A percentile compares a stretch with the other conserved stretches of the same genome.
These are phyloP conservation scores for Cladorhizidae sp. DNA, from an alignment of 37 sponge, comb jelly and placozoan species.

Conservation along the genomic window DNA sequence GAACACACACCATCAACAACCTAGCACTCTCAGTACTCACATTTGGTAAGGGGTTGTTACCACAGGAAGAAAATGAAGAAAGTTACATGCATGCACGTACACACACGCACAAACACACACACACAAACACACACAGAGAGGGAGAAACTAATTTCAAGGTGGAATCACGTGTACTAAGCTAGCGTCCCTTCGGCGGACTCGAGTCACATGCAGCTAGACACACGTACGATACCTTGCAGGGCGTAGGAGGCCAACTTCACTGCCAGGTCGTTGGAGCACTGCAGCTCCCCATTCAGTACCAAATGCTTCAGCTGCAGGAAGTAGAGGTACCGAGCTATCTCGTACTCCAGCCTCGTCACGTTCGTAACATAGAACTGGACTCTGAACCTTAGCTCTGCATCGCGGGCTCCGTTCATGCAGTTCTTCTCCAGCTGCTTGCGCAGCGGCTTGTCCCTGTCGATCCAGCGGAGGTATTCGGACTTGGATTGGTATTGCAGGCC, in stretches of 20 bases:
- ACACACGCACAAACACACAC: too few relatives aligned
- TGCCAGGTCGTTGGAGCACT: conserved; percentile 63
- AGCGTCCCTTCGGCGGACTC: too few relatives aligned
- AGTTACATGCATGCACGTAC: too few relatives aligned
- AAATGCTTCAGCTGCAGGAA: conserved; percentile 77
- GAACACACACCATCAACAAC: too few relatives aligned
- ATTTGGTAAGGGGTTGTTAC: too few relatives aligned
- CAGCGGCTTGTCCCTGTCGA: conserved; percentile 69
- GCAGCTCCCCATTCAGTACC: conserved; percentile 59
- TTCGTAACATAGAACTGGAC: conserved; percentile 73
- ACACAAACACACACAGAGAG: too few relatives aligned
- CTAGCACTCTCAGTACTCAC: too few relatives aligned
- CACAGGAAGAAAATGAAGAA: too few relatives aligned
- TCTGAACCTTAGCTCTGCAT: conserved; percentile 59
- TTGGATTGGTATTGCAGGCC: conserved; percentile 69
- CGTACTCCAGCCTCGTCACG: conserved; percentile 62
- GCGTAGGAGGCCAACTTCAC: conserved; percentile 84
- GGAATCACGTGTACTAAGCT: too few relatives aligned
- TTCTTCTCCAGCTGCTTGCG: conserved; percentile 73
- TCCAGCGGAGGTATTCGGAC: conserved; percentile 53
- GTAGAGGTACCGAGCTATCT: conserved; percentile 76
- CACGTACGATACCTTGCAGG: conserved; percentile 61
- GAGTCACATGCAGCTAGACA: too few relatives aligned
- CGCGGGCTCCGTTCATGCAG: conserved; percentile 35
- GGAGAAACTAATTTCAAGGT: too few relatives aligned